phyloP scores from a whole-genome alignment of 2,797 vertebrate genomes.

The Trachops cirrhosus region DNA sequence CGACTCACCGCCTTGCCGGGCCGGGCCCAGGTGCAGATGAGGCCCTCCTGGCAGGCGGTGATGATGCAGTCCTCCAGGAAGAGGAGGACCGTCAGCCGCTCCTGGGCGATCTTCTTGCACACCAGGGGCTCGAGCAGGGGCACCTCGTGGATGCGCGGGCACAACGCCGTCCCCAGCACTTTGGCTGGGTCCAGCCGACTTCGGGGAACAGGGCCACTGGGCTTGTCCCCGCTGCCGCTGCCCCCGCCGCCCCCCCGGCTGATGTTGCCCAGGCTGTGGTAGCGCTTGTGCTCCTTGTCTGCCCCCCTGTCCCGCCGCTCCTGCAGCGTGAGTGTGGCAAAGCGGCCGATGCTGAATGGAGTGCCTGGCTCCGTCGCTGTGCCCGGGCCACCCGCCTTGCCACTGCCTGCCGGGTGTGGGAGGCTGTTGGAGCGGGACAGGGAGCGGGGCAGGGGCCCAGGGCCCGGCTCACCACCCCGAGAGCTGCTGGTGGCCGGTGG shows the following conservation, averaged over 20 bases:
- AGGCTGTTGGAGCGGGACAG: conserved; percentile 95
- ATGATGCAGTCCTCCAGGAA: conserved; percentile 97
- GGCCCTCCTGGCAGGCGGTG: conserved; percentile 94
- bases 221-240: conserved; percentile 87
- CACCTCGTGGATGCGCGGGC: conserved; percentile 93
- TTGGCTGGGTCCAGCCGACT: conserved; percentile 90
- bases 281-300: conserved; percentile 94
- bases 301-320: conserved; percentile 87
- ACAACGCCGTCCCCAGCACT: conserved; percentile 91
- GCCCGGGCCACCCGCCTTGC: background rate
- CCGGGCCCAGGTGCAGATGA: conserved; percentile 95
- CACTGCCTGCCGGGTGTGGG: conserved; percentile 47
- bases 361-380: background rate
- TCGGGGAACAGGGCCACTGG: conserved; percentile 85
- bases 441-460: conserved; percentile 88
- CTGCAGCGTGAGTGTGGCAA: conserved; percentile 90
- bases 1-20: conserved; percentile 90
- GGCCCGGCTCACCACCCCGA: background rate
- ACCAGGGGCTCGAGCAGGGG: conserved; percentile 93
- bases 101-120: conserved; percentile 95
- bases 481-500: conserved; percentile 60
- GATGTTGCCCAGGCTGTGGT: conserved; percentile 94
- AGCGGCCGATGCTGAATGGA: conserved; percentile 90
- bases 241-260: conserved; percentile 90
- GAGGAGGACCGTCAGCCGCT: conserved; percentile 92